A percentile compares a stretch with the other conserved stretches of the same genome.
phyloP scores from a whole-genome alignment of 2,888 invertebrate species.

The Nemotelus nigrinus region DNA sequence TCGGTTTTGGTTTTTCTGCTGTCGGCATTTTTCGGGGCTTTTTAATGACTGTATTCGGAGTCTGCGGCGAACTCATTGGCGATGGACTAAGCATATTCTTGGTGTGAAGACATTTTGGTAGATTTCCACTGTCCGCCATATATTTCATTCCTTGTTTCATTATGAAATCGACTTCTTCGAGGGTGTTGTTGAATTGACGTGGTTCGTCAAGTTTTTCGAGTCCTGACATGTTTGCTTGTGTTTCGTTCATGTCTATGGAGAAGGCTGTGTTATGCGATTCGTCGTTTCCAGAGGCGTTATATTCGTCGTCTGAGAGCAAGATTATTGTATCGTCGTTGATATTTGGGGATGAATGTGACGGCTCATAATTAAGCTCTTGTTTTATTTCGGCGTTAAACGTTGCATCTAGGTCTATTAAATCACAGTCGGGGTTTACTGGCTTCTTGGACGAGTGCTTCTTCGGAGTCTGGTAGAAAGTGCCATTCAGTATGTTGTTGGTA shows the following conservation, averaged over 20 bases:
- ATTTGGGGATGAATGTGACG: not conserved
- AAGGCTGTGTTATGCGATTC: conserved; percentile 21
- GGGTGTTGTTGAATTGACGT: conserved; percentile 63
- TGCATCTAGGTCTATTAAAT: conserved; percentile 17
- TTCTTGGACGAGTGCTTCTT: not conserved
- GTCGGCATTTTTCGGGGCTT: conserved; percentile 44
- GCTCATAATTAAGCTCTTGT: not conserved
- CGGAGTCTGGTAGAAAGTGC: conserved; percentile 4
- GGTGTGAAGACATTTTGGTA: conserved; percentile 30
- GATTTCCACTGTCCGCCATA: conserved; percentile 51
- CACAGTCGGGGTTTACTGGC: not conserved
- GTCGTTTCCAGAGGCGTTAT: not conserved
- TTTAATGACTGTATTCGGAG: conserved; percentile 51
- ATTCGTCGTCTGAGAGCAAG: conserved; percentile 54
- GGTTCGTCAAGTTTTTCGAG: not conserved
- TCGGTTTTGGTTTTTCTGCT: conserved; percentile 54
- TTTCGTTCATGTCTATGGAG: conserved; percentile 8
- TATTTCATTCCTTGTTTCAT: conserved; percentile 62
- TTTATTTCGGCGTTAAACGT: not conserved
- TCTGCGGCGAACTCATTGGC: conserved; percentile 38
- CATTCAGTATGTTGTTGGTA: not conserved
- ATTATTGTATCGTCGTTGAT: conserved; percentile 32
- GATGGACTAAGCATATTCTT: conserved; percentile 20
- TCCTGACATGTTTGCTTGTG: not conserved
- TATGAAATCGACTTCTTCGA: conserved; percentile 65